Evolutionary conservation across 2,888 invertebrate genomes (phyloP), one percentile per base, ranked within the genome.

Genomic region (Himalopsyche anomala): DNA sequence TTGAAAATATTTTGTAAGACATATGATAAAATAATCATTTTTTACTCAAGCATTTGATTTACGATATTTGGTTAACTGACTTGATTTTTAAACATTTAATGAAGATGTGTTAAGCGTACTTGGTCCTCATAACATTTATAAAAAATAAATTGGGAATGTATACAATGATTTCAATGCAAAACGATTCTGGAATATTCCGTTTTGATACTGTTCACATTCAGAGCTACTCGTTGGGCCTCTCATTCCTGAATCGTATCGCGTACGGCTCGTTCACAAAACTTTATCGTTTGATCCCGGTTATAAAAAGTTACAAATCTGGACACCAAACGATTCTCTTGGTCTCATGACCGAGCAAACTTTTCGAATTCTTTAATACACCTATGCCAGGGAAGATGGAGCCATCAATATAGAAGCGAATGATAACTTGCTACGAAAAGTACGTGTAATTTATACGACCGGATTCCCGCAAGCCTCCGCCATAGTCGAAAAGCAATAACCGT

Each of bases 261-360:
- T 88, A 84, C 87, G 83, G 87, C 87, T 87, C 88, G 85, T 87
- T 87, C 83, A 80, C 54, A 81, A 87, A 88, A 88, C 83, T 88
- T 88, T 87, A 87, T 87, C 87, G 81, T 54, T 84, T 85, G 87
- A 86, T 87, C 88, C 87, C 88, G 83, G 87, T 87, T 87, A 87
- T 87, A 88, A 87, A 87, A 88, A 87, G 87, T 88, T 87, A 87
- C 88, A 88, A 87, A 88, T 88, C 87, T 88, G 88, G 85, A 86
- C 84, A 55, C 83, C 80, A 54, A 82, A 54, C 54, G 74, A 74
- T 74, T 74, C 54, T 82, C 36, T 55, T 11, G 38, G 45, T 80
- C 82, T 11, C 55, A 36, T 55, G 82, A 55, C 82, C 40, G 82
- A 28, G 51, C 2, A 54, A 82, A 82, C 82, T 55, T 82, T 38